phyloP scores from a whole-genome alignment of 2,888 invertebrate genomes.

The Kryphioiulus occultus region DNA sequence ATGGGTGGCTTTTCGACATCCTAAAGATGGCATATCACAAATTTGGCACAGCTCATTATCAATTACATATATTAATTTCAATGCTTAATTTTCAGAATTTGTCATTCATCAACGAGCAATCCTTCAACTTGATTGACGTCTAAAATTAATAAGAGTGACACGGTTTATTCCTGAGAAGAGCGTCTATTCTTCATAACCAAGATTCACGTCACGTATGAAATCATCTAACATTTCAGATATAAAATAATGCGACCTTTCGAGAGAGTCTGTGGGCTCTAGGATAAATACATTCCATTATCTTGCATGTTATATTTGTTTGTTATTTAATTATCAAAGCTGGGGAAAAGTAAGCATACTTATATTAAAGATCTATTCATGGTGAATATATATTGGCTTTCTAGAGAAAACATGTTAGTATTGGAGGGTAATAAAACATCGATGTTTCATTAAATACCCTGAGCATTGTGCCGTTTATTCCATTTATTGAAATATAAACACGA shows the following conservation, averaged over 20 bases:
- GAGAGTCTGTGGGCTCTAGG: not conserved
- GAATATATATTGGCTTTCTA: conserved; percentile 17
- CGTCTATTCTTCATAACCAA: not conserved
- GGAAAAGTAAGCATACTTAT: not conserved
- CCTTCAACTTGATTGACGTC: not conserved
- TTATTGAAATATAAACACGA: not conserved
- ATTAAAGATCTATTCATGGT: not conserved
- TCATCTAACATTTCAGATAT: conserved; percentile 9
- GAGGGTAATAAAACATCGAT: conserved; percentile 14
- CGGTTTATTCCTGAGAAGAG: not conserved
- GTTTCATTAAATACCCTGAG: not conserved
- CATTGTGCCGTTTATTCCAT: not conserved
- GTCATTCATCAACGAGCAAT: not conserved
- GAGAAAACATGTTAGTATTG: conserved; percentile 11
- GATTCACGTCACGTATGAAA: not conserved
- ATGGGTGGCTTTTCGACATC: too few relatives aligned
- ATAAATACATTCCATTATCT: conserved; percentile 20
- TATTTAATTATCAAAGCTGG: conserved; percentile 27
- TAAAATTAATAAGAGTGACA: not conserved
- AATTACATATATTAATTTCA: too few relatives aligned
- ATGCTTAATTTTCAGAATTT: not conserved
- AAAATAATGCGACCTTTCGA: not conserved
- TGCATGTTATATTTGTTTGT: conserved; percentile 27
- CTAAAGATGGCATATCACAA: too few relatives aligned
- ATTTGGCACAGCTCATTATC: too few relatives aligned